Conservation (phyloP, 2,113 vertebrate species). For the Marmota flaviventris region DNA sequence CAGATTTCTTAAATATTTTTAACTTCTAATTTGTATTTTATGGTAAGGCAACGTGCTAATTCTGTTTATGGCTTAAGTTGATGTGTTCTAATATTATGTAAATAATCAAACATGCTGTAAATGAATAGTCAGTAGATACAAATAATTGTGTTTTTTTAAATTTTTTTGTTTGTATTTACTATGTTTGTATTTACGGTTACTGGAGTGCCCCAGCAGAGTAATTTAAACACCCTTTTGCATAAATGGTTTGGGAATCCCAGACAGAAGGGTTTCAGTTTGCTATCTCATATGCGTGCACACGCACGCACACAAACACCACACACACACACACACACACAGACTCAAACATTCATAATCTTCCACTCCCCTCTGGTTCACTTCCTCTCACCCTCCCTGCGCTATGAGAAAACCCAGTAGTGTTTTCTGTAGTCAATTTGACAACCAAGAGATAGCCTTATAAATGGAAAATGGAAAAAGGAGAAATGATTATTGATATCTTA, state of each 20-base stretch:
- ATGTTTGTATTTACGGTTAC: constrained; percentile 87
- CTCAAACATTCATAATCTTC: background rate
- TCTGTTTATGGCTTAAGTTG: constrained; percentile 90
- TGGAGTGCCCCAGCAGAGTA: constrained; percentile 90
- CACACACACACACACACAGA: background rate
- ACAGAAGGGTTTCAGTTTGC: constrained; percentile 71
- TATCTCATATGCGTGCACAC: background rate
- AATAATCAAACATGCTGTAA: constrained; percentile 93
- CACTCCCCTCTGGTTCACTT: background rate
- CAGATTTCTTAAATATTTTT: constrained; percentile 95
- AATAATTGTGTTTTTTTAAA: constrained; percentile 87
- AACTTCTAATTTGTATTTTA: constrained; percentile 95
- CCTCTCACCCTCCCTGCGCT: background rate
- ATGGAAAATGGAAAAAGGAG: constrained; percentile 23
- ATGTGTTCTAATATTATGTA: constrained; percentile 93
- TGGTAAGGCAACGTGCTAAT: constrained; percentile 91
- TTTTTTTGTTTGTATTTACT: constrained; percentile 84
- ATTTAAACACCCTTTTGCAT: constrained; percentile 91
- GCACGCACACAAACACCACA: no score
- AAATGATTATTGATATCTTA: constrained; percentile 61
- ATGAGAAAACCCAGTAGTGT: constrained; percentile 68
- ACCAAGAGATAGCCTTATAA: constrained; percentile 47
- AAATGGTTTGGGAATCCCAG: constrained; percentile 87
- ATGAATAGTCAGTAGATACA: constrained; percentile 88
- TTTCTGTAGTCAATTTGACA: constrained; percentile 55